Conservation (phyloP, 2,113 vertebrate species). For the Nipponia nippon region DNA sequence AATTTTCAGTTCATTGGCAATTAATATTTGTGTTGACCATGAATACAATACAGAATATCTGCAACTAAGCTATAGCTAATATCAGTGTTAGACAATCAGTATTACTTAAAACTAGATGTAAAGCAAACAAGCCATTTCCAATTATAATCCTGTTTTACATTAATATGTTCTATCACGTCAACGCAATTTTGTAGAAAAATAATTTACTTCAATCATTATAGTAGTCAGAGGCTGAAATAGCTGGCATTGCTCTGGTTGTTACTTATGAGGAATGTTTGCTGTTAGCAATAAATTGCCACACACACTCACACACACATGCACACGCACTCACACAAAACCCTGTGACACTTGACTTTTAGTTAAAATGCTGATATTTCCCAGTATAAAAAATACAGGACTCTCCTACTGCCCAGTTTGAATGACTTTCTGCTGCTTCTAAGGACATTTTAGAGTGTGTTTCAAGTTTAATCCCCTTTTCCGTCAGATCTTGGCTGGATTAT, state of each 20-base stretch:
- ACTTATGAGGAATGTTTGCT: background rate
- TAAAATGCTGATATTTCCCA: background rate
- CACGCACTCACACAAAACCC: background rate
- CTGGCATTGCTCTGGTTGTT: background rate
- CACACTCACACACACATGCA: accelerated
- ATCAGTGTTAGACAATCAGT: background rate
- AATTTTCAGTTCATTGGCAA: background rate
- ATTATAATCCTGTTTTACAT: background rate
- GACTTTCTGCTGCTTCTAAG: background rate
- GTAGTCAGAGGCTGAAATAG: background rate
- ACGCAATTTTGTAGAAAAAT: background rate
- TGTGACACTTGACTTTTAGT: background rate
- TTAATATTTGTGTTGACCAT: background rate
- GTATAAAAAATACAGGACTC: background rate
- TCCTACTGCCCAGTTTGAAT: background rate
- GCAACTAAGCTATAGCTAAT: background rate
- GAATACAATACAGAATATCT: background rate
- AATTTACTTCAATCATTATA: background rate
- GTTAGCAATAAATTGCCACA: background rate
- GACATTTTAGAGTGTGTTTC: background rate
- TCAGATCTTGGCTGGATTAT: background rate
- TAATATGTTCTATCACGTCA: background rate
- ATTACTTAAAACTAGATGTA: background rate
- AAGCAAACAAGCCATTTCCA: background rate
- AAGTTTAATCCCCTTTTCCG: background rate